These are phyloP conservation scores for Laticauda colubrina DNA, from an alignment of 2,113 vertebrate genomes.

Conservation along the genomic window DNA sequence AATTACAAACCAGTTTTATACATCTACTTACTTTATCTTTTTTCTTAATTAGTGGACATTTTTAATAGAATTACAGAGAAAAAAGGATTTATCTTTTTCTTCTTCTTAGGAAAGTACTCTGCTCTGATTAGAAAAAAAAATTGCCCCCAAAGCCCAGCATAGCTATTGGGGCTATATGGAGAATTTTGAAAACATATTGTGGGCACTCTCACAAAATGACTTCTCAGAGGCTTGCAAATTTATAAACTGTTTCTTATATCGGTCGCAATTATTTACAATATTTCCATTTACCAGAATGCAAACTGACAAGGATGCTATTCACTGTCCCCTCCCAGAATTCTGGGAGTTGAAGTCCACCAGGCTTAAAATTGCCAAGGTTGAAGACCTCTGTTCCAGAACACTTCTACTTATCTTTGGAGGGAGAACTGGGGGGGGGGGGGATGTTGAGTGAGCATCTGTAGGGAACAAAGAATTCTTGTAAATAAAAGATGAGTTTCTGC, in stretches of 20 bases:
- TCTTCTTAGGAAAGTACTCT: not conserved
- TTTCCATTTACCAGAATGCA: not conserved
- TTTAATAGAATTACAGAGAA: not conserved
- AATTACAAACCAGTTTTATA: not conserved
- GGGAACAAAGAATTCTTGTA: not conserved
- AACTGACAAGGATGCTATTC: not conserved
- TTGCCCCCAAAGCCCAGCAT: not conserved
- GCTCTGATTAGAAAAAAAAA: not conserved
- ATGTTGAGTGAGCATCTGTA: not conserved
- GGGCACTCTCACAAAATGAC: not conserved
- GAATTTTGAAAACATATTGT: not conserved
- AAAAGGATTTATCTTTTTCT: not conserved
- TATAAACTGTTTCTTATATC: not conserved
- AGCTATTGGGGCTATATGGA: not conserved
- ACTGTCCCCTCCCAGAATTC: not conserved
- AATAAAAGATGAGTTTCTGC: not conserved
- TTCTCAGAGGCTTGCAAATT: not conserved
- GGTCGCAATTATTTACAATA: not conserved
- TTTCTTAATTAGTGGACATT: not conserved
- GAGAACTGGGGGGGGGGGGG: fast-evolving
- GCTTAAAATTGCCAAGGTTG: too few relatives aligned
- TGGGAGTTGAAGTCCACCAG: too few relatives aligned
- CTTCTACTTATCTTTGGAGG: not conserved
- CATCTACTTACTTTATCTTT: not conserved
- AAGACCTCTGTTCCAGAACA: not conserved